phyloP scores from a whole-genome alignment of 2,113 vertebrate genomes.

The Hystrix brachyura region DNA sequence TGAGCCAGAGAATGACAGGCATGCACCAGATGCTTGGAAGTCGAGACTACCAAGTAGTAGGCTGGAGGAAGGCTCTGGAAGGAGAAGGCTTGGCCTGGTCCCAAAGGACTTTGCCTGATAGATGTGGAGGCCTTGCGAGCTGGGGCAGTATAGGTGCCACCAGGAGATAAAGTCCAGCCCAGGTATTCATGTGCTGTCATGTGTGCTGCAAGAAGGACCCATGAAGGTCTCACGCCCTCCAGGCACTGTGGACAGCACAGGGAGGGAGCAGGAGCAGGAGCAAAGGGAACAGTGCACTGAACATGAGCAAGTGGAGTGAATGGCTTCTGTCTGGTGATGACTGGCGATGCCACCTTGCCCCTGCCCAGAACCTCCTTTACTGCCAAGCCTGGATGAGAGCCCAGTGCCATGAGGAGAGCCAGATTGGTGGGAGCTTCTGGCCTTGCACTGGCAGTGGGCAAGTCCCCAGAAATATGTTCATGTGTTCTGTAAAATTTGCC shows the following conservation, averaged over 20 bases:
- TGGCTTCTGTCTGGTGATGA: not conserved
- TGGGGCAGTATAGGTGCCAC: not conserved
- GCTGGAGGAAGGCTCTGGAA: not conserved
- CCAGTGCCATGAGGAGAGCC: rapidly evolving
- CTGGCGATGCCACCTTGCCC: not conserved
- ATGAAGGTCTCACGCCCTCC: rapidly evolving
- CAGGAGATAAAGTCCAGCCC: not conserved
- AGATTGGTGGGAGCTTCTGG: not conserved
- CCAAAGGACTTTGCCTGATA: not conserved
- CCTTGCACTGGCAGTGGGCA: not conserved
- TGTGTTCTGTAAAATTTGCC: not conserved
- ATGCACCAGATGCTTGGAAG: rapidly evolving
- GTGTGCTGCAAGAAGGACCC: not conserved
- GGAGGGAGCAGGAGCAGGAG: not conserved
- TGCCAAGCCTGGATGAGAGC: too few species aligned
- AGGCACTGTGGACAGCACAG: not conserved
- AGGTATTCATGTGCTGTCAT: not conserved
- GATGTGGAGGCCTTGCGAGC: not conserved
- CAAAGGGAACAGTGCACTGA: not conserved
- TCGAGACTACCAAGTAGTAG: not conserved
- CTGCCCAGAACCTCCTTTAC: too few species aligned
- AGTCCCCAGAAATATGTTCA: not conserved
- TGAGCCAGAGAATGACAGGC: not conserved
- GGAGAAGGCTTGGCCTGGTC: not conserved
- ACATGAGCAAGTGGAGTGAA: not conserved